phyloP scores from a whole-genome alignment of 2,888 invertebrate genomes.

The Xestia sexstrigata region DNA sequence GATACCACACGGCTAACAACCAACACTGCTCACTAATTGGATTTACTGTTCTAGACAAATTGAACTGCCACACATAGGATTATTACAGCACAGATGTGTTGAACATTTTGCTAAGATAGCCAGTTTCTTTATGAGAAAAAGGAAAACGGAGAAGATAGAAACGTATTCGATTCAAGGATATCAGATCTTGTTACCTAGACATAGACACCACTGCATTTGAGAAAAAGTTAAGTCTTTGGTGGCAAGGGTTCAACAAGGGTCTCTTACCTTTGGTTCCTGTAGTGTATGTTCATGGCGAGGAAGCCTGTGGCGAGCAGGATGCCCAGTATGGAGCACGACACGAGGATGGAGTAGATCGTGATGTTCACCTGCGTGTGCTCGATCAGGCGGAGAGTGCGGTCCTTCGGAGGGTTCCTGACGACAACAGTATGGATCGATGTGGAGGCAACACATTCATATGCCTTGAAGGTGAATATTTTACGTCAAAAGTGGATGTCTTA shows the following conservation, averaged over 20 bases:
- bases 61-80: background rate
- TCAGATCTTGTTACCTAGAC: background rate
- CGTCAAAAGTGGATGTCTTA: background rate
- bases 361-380: constrained; percentile 98
- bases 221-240: background rate
- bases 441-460: background rate
- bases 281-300: constrained; percentile 98
- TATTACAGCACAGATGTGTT: background rate
- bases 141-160: background rate
- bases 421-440: background rate
- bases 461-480: background rate
- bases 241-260: background rate
- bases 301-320: constrained; percentile 97
- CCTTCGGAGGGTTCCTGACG: constrained; percentile 95
- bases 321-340: constrained; percentile 96
- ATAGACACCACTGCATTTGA: background rate
- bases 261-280: constrained; percentile 96
- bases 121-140: background rate
- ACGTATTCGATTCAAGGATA: background rate
- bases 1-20: too few species aligned
- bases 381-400: constrained; percentile 96
- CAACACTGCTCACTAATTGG: background rate
- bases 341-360: constrained; percentile 97
- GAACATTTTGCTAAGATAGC: background rate
- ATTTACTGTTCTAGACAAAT: background rate